Evolutionary conservation across 2,888 invertebrate species (phyloP).

Genomic region (Pollenia griseotomentosa): DNA sequence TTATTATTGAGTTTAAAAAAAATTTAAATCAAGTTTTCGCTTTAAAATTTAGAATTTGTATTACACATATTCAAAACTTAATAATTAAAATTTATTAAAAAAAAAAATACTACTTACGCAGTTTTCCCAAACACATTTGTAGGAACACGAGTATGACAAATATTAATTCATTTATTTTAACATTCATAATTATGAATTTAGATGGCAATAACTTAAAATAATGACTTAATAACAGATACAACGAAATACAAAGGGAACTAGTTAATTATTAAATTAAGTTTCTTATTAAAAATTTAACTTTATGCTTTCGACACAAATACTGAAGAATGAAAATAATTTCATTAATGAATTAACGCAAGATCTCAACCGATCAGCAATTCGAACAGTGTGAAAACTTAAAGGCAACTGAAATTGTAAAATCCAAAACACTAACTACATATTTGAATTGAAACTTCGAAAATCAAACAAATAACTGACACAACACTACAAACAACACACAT

Average conservation of each 20-base stretch:
- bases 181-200: conserved; percentile 47
- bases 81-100: background rate
- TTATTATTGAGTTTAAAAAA: too few relatives aligned
- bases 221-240: conserved; percentile 12
- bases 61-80: background rate
- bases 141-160: conserved; percentile 28
- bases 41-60: too few relatives aligned
- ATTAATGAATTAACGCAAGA: conserved; percentile 2
- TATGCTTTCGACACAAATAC: conserved; percentile 10
- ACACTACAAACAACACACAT: conserved; percentile 4
- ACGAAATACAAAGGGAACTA: conserved; percentile 44
- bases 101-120: conserved; percentile 68
- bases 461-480: conserved; percentile 26
- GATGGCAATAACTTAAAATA: background rate
- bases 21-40: too few relatives aligned
- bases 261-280: conserved; percentile 49
- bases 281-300: conserved; percentile 55
- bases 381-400: conserved; percentile 57
- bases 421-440: conserved; percentile 32
- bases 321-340: conserved; percentile 17
- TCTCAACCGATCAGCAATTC: conserved; percentile 9
- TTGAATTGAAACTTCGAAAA: conserved; percentile 52
- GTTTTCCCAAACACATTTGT: conserved; percentile 63
- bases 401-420: conserved; percentile 63
- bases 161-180: conserved; percentile 56